A percentile compares a stretch with the other conserved stretches of the same genome.
phyloP scores from a whole-genome alignment of 2,888 invertebrate species.

The Nemurella pictetii region DNA sequence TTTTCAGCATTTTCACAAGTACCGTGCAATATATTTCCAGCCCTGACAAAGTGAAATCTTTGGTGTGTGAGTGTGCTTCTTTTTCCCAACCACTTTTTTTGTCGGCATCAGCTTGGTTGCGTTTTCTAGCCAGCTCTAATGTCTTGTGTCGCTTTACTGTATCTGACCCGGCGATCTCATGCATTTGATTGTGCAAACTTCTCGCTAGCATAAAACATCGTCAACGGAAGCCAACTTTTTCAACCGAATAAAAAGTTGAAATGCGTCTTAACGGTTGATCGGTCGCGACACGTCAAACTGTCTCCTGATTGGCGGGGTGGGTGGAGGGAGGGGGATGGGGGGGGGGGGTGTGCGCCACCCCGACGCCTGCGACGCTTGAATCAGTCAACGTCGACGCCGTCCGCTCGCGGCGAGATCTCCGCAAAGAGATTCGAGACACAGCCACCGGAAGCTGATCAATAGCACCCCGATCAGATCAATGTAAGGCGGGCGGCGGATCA shows the following conservation, averaged over 20 bases:
- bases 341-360: too few relatives aligned
- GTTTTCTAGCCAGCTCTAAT: background rate
- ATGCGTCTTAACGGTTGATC: background rate
- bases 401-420: background rate
- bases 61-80: background rate
- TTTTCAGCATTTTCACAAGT: background rate
- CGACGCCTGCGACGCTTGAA: background rate
- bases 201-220: background rate
- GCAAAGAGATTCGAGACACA: background rate
- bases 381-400: background rate
- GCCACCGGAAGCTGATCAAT: background rate
- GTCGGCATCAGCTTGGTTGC: background rate
- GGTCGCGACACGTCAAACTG: background rate
- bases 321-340: too few relatives aligned
- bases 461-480: background rate
- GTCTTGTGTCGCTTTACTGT: background rate
- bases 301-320: background rate
- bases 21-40: background rate
- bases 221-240: background rate
- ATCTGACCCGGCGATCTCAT: background rate
- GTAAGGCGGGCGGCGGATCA: too few relatives aligned
- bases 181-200: background rate
- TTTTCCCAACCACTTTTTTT: background rate
- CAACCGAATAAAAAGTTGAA: background rate
- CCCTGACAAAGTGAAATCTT: background rate